Evolutionary conservation across 2,797 vertebrate genomes (phyloP).

Genomic region (Muscicapa striata): DNA sequence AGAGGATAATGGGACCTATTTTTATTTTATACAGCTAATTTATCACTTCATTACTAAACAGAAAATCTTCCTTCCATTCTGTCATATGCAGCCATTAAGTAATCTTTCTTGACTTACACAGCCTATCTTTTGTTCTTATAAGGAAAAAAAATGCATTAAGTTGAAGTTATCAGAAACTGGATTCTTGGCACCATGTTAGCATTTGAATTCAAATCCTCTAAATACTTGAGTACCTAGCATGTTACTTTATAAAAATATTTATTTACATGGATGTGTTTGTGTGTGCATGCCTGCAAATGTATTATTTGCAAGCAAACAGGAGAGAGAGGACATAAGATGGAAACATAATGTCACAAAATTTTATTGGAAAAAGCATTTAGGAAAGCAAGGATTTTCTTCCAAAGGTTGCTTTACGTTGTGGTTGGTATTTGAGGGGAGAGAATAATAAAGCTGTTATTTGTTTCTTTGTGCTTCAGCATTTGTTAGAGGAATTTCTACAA

Average conservation of each 20-base stretch:
- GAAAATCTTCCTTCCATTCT: background rate
- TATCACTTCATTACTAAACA: background rate
- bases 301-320: background rate
- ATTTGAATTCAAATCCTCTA: background rate
- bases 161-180: background rate
- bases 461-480: background rate
- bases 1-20: background rate
- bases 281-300: background rate
- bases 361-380: background rate
- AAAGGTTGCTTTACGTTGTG: background rate
- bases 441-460: background rate
- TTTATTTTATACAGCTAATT: background rate
- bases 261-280: background rate
- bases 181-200: background rate
- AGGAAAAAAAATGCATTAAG: background rate
- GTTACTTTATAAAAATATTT: background rate
- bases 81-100: background rate
- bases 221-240: background rate
- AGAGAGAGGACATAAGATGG: background rate
- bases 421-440: background rate
- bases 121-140: background rate
- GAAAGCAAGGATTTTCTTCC: background rate
- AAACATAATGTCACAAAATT: background rate
- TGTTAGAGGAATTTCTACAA: background rate
- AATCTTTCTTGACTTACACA: background rate